phyloP scores from a whole-genome alignment of 2,113 vertebrate genomes.

The Neomonachus schauinslandi region DNA sequence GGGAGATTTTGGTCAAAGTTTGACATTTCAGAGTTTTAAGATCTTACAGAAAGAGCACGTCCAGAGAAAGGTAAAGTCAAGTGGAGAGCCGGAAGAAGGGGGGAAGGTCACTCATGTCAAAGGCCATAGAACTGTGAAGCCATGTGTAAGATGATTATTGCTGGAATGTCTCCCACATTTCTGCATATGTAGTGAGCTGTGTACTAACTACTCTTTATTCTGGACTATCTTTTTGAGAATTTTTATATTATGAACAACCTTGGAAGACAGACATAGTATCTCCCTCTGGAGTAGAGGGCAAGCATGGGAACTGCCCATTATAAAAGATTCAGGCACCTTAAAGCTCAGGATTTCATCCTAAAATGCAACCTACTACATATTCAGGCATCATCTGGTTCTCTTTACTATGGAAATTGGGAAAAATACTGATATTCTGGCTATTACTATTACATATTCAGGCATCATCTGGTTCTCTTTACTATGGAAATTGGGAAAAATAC shows the following conservation, averaged over 20 bases:
- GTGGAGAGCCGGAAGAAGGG: background rate
- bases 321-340: background rate
- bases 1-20: background rate
- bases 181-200: background rate
- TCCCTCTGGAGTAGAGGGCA: background rate
- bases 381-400: background rate
- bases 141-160: background rate
- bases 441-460: background rate
- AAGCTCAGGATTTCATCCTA: background rate
- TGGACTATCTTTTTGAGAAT: background rate
- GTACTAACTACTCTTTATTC: background rate
- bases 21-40: background rate
- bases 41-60: constrained; percentile 18
- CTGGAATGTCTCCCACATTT: too few species aligned
- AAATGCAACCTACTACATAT: background rate
- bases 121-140: background rate
- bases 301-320: background rate
- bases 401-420: background rate
- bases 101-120: background rate
- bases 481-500: background rate
- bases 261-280: background rate
- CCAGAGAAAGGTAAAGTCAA: background rate
- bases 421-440: background rate
- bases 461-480: background rate
- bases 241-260: background rate